Evolutionary conservation across 2,888 invertebrate genomes (phyloP).

Genomic region (Galerucella nymphaeae): DNA sequence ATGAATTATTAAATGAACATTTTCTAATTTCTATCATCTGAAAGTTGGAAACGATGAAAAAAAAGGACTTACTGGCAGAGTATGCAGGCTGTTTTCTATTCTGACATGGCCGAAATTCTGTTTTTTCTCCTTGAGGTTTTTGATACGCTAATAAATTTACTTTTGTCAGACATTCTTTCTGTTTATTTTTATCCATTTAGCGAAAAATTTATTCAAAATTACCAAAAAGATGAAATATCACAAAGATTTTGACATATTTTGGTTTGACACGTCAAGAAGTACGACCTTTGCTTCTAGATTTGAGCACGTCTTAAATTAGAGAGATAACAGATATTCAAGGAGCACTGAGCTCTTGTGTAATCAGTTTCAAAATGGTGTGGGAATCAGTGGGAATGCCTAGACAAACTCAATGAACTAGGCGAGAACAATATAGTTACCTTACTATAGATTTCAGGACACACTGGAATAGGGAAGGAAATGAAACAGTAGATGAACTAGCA

Average conservation of each 20-base stretch:
- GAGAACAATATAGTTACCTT: no score
- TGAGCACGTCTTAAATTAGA: no score
- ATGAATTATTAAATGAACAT: neutral
- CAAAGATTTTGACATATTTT: neutral
- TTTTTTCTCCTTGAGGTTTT: slow-evolving; percentile 45
- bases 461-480: no score
- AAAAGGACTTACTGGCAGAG: slow-evolving; percentile 33
- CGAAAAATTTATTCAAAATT: neutral
- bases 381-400: no score
- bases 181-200: slow-evolving; percentile 49
- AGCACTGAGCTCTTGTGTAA: no score
- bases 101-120: slow-evolving; percentile 29
- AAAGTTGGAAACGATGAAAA: no score
- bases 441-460: no score
- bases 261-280: neutral
- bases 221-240: neutral
- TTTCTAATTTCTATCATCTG: no score
- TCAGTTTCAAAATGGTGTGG: no score
- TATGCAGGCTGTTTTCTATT: slow-evolving; percentile 21
- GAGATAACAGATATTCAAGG: no score
- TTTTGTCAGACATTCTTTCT: slow-evolving; percentile 54
- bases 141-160: slow-evolving; percentile 53
- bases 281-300: neutral
- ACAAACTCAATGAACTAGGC: no score
- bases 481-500: no score